These are phyloP conservation scores for Pseudomyrmex concolor DNA, from an alignment of 1,140 invertebrate genomes.

Conservation along the genomic window DNA sequence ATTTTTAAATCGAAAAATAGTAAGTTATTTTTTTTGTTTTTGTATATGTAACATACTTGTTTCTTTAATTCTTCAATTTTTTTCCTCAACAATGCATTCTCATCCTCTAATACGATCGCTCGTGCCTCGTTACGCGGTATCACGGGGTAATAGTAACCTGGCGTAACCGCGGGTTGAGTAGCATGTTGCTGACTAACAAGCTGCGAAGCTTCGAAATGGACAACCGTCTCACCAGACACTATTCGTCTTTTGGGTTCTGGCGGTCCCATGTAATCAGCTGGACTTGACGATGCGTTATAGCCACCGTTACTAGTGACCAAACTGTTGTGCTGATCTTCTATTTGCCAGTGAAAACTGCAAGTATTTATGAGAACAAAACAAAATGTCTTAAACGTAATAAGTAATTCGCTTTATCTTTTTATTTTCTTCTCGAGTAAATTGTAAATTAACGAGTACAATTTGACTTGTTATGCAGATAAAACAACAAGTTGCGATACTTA, in stretches of 20 bases:
- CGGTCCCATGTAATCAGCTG: conserved; percentile 80
- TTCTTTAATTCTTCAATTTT: conserved; percentile 91
- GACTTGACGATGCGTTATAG: conserved; percentile 77
- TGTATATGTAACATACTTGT: conserved; percentile 82
- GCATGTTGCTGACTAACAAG: conserved; percentile 80
- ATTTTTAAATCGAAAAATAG: too few relatives aligned
- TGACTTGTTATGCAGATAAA: too few relatives aligned
- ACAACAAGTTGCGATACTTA: conserved; percentile 52
- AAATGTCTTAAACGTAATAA: too few relatives aligned
- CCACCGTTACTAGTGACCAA: conserved; percentile 75
- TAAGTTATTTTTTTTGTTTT: neutral
- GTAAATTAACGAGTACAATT: too few relatives aligned
- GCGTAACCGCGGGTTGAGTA: conserved; percentile 76
- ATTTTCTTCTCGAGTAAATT: too few relatives aligned
- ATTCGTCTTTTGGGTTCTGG: conserved; percentile 81
- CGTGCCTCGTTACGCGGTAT: conserved; percentile 83
- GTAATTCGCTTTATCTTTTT: too few relatives aligned
- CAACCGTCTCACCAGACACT: conserved; percentile 81
- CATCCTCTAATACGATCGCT: conserved; percentile 89
- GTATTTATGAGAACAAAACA: neutral
- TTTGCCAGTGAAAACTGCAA: conserved; percentile 80
- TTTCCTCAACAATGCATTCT: conserved; percentile 89
- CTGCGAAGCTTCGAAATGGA: conserved; percentile 81
- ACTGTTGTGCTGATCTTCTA: conserved; percentile 80
- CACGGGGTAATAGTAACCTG: conserved; percentile 82